These are phyloP conservation scores for Lithosia quadra DNA, from an alignment of 2,888 invertebrate genomes.

Conservation along the genomic window DNA sequence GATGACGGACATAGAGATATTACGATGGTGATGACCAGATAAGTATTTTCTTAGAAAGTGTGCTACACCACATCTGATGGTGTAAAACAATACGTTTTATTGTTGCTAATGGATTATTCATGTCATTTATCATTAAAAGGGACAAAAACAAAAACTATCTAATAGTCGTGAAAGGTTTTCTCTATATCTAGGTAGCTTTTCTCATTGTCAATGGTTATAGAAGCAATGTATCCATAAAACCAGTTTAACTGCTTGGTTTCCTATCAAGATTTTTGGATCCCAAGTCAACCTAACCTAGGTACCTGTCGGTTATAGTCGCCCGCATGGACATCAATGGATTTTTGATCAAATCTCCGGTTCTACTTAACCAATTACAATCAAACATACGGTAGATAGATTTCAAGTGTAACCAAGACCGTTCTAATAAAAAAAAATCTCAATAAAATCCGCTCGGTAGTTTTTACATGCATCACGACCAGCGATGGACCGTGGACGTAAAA, in stretches of 20 bases:
- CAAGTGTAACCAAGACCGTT: too few species aligned
- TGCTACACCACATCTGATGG: not conserved
- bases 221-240: not conserved
- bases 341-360: too few species aligned
- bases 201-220: not conserved
- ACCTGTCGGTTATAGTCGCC: too few species aligned
- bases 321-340: too few species aligned
- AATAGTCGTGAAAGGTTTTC: not conserved
- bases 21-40: not conserved
- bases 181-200: not conserved
- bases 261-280: not conserved
- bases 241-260: not conserved
- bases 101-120: not conserved
- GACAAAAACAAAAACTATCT: not conserved
- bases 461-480: too few species aligned
- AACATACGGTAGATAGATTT: too few species aligned
- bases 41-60: slow-evolving; percentile 4
- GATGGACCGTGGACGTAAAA: too few species aligned
- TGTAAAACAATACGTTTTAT: not conserved
- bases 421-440: too few species aligned
- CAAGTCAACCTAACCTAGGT: too few species aligned
- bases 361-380: too few species aligned
- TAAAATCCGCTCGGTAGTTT: too few species aligned
- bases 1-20: not conserved
- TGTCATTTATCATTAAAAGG: not conserved